Conservation (phyloP, 1,140 invertebrate genomes). For the Panagrolaimus sp. region DNA sequence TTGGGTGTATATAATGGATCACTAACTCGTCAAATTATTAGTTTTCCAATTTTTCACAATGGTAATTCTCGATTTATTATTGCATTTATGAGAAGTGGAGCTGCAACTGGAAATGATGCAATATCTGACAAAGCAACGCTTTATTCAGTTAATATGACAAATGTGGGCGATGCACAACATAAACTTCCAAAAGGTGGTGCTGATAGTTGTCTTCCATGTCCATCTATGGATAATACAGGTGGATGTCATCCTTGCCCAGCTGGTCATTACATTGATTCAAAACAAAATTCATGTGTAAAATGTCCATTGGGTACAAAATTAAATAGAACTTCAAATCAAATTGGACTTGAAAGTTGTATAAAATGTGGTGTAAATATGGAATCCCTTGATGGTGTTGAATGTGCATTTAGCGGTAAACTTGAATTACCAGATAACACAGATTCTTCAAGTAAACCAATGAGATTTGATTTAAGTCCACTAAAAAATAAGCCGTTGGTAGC, state of each 20-base stretch:
- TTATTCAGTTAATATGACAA: slow-evolving; percentile 65
- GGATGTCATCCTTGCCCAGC: slow-evolving; percentile 64
- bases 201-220: slow-evolving; percentile 63
- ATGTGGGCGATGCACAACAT: slow-evolving; percentile 61
- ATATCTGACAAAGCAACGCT: slow-evolving; percentile 60
- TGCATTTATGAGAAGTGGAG: slow-evolving; percentile 63
- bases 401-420: slow-evolving; percentile 34
- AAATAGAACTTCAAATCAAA: slow-evolving; percentile 24
- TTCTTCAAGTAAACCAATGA: slow-evolving; percentile 7
- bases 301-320: slow-evolving; percentile 13
- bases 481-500: slow-evolving; percentile 59
- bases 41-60: slow-evolving; percentile 60
- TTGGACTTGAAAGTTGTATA: slow-evolving; percentile 32
- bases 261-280: slow-evolving; percentile 61
- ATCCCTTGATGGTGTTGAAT: slow-evolving; percentile 29
- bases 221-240: slow-evolving; percentile 57
- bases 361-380: slow-evolving; percentile 34
- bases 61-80: slow-evolving; percentile 63
- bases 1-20: slow-evolving; percentile 59
- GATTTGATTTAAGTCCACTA: slow-evolving; percentile 29
- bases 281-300: slow-evolving; percentile 20
- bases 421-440: slow-evolving; percentile 30
- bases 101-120: slow-evolving; percentile 33
- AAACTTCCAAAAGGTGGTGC: slow-evolving; percentile 59
- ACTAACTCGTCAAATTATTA: slow-evolving; percentile 57